Conservation (phyloP, 2,888 invertebrate genomes). For the Parthenolecanium corni region DNA sequence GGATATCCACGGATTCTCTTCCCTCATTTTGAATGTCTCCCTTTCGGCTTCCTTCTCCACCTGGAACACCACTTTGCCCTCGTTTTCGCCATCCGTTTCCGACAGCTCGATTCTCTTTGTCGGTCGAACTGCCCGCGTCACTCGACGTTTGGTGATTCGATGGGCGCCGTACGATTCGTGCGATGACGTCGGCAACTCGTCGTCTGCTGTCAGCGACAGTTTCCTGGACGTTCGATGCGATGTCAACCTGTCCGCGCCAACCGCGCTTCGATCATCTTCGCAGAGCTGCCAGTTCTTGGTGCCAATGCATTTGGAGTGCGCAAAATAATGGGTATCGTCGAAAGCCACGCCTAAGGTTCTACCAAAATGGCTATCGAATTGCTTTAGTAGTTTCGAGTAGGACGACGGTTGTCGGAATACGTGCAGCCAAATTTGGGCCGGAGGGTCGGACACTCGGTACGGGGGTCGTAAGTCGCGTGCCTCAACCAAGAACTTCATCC, state of each 20-base stretch:
- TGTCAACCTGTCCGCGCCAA: conserved; percentile 23
- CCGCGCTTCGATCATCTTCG: neutral
- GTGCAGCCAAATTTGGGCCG: conserved; percentile 64
- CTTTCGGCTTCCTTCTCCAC: conserved; percentile 83
- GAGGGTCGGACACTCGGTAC: conserved; percentile 53
- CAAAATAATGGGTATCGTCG: neutral
- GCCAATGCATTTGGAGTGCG: neutral
- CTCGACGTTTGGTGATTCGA: conserved; percentile 60
- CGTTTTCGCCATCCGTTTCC: conserved; percentile 78
- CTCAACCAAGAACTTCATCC: conserved; percentile 59
- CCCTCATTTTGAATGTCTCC: conserved; percentile 84
- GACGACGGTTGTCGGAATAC: conserved; percentile 13
- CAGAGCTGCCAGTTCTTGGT: conserved; percentile 7
- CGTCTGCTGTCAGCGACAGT: neutral
- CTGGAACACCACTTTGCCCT: conserved; percentile 77
- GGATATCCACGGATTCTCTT: conserved; percentile 88
- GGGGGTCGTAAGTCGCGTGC: conserved; percentile 73
- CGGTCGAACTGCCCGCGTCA: conserved; percentile 84
- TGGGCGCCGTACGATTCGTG: conserved; percentile 35
- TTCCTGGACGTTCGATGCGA: conserved; percentile 2
- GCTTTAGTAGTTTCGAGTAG: neutral
- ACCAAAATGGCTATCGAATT: neutral
- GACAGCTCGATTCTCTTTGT: conserved; percentile 86
- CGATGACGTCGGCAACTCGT: neutral
- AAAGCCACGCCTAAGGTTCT: no score